These are phyloP conservation scores for Porites lutea DNA, from an alignment of 64 coral and sea anemone genomes.

Conservation along the genomic window DNA sequence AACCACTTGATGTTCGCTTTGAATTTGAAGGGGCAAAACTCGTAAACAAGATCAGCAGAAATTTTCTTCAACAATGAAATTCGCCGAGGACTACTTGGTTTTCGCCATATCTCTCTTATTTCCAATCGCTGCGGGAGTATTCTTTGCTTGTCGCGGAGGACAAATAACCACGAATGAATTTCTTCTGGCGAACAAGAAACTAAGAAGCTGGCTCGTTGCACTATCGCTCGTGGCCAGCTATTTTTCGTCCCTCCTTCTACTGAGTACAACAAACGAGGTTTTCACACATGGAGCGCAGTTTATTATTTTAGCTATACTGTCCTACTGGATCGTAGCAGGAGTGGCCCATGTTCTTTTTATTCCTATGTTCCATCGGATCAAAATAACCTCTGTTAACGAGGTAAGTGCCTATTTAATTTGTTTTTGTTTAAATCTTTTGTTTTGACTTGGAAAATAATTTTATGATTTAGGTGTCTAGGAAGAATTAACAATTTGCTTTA, in stretches of 20 bases:
- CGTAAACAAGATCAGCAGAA: not conserved
- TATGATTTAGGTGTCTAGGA: not conserved
- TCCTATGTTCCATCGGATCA: slow-evolving; percentile 74
- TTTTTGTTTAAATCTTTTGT: not conserved
- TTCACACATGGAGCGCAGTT: slow-evolving; percentile 77
- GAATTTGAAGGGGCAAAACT: not conserved
- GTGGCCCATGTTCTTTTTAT: slow-evolving; percentile 59
- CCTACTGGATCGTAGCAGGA: slow-evolving; percentile 73
- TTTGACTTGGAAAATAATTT: not conserved
- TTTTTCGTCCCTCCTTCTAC: slow-evolving; percentile 66
- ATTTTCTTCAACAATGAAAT: not conserved
- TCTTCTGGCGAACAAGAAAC: slow-evolving; percentile 67
- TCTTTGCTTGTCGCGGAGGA: slow-evolving; percentile 69
- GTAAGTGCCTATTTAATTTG: slow-evolving; percentile 1
- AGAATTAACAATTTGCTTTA: not conserved
- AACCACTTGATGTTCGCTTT: slow-evolving; percentile 2
- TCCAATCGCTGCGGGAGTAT: slow-evolving; percentile 67
- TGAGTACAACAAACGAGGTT: slow-evolving; percentile 62
- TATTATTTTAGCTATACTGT: slow-evolving; percentile 57
- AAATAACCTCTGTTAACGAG: slow-evolving; percentile 77
- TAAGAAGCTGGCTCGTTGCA: slow-evolving; percentile 56
- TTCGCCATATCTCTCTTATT: slow-evolving; percentile 55
- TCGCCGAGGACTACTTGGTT: slow-evolving; percentile 65
- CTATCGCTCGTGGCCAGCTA: slow-evolving; percentile 75
- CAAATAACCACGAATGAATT: slow-evolving; percentile 78